Evolutionary conservation across 2,888 invertebrate genomes (phyloP), one percentile per base, ranked within the genome.

Genomic region (Coremacera marginata): DNA sequence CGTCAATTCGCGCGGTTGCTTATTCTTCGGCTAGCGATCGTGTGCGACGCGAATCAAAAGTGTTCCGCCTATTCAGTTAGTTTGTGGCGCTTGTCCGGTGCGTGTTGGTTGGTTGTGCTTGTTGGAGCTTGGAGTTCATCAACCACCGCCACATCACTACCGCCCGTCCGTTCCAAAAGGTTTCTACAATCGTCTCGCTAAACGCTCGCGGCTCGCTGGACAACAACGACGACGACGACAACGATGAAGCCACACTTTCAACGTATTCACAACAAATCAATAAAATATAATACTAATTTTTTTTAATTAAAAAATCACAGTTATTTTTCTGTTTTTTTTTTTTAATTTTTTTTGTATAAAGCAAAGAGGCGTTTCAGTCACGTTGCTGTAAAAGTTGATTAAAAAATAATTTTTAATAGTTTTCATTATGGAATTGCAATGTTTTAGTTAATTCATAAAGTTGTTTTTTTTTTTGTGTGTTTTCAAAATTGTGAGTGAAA

Each of bases 11-110:
- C 63, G 51, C 52, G 63, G 67, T 27, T 44, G 76, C 49, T 76
- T 52, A 37, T 31, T 34, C 60, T 2, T 31, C 25, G 71, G 55
- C 52, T 44, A 16, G 68, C 67, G 68, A 75, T 75, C 75, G 68
- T 75, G 67, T 67, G 44, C 75, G 60, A 68, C 60, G 70, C 70
- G 68, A 68, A 31, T 52, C 76, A 78, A 77, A 77, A 80, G 72
- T 78, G 78, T 78, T 80, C 80, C 82, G 82, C 82, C 81, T 81
- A 78, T 79, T 81, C 80, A 82, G 82, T 82, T 81, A 79, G 77
- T 78, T 76, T 60, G 78, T 81, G 83, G 81, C 81, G 81, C 81
- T 83, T 81, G 82, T 78, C 77, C 44, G 76, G 79, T 70, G 74
- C 71, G 62, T 63, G 62, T 74, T 75, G 77, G 62, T 74, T 75